phyloP scores from a whole-genome alignment of 2,113 vertebrate genomes.

The Hippocampus barbouri region DNA sequence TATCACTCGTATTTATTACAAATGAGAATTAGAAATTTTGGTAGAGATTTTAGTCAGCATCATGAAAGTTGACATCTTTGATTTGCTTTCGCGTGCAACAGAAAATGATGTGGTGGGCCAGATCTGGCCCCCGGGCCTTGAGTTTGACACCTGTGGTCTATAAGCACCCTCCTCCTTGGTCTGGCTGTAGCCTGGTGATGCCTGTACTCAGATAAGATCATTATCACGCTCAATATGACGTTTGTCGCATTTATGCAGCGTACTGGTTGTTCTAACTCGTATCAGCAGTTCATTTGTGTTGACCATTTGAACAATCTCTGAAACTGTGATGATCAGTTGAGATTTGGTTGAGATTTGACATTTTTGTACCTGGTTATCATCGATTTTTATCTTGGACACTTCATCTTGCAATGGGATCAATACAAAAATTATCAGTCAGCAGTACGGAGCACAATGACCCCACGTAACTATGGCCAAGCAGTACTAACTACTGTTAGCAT shows the following conservation, averaged over 20 bases:
- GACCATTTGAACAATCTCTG: not conserved
- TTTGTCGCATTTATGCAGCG: not conserved
- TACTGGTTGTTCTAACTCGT: not conserved
- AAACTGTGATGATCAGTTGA: not conserved
- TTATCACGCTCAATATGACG: not conserved
- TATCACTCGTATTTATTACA: too few relatives aligned
- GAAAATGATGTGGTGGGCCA: too few relatives aligned
- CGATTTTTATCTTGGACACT: not conserved
- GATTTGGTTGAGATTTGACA: not conserved
- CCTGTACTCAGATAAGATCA: not conserved
- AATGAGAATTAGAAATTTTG: too few relatives aligned
- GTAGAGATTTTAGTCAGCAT: too few relatives aligned
- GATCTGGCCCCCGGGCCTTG: too few relatives aligned
- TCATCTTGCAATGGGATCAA: not conserved
- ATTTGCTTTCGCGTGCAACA: too few relatives aligned
- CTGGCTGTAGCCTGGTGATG: not conserved
- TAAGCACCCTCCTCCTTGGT: not conserved
- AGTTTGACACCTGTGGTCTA: too few relatives aligned
- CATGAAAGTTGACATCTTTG: too few relatives aligned
- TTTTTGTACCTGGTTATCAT: not conserved
- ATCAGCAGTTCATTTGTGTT: not conserved
- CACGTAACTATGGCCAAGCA: too few relatives aligned
- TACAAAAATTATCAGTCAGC: too few relatives aligned
- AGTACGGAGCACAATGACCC: too few relatives aligned
- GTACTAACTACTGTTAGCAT: too few relatives aligned